Base-by-base conservation (phyloP, 2,888 invertebrate genomes). In the Drosophila demipolita region DNA sequence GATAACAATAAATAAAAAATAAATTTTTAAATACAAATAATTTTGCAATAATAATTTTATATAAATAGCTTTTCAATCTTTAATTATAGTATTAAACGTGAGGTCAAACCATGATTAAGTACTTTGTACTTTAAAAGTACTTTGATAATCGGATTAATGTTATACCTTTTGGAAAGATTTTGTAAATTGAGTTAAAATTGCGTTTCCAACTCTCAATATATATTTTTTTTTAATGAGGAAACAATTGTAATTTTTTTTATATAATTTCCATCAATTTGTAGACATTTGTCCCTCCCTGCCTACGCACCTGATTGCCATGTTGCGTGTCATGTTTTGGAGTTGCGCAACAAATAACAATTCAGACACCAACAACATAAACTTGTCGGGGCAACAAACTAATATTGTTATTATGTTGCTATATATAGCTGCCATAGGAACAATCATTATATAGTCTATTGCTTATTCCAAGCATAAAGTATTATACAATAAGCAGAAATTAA, bases 311-410 rank as follows among this genome's bases (percentile, higher is more conserved):
- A 23, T 23, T 12, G 85, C 77, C 87, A 80, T 87, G 84, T 82
- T 89, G 82, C 69, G 70, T 87, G 84, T 83, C 84, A 71, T 81
- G 68, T 78, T 73, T 73, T 55, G 52, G 26, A 79, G 68, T 61
- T 62, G 84, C 84, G 66, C 81, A 62, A 58, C 65, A 59, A 60
- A 65, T 55, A 67, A 49, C 23, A 73, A 60, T 66, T 65, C 58
- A 62, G 52, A 58, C 52, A 33, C 42, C 70, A 59, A 52, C 68
- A 45, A 7, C 26, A 59, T 35, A 60, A 26, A 52, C 29, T 35
- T 68, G 55, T 23, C 55, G 2, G n/a, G 7, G 12, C 11, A 8
- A 26, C 8, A 40, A 26, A 32, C 23, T 32, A 48, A 36, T 26
- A 3, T 38, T 36, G 49, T 42, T 35, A 36, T 36, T 42, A 12